Base-by-base conservation (phyloP, 2,888 invertebrate species). In the Acrocyrtus sp. region DNA sequence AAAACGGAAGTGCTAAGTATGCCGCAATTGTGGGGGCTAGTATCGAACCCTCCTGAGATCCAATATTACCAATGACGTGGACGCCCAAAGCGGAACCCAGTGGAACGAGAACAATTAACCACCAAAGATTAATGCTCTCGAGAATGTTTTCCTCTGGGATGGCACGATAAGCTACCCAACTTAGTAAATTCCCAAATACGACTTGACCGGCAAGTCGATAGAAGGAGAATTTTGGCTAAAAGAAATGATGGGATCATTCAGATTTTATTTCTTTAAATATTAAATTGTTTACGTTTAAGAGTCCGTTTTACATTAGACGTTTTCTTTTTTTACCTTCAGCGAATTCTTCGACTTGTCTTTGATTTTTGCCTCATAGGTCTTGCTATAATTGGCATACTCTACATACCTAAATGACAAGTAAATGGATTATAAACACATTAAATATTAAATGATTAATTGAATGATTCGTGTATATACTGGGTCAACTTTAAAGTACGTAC, bases 51-150 rank as follows among this genome's bases (percentile, higher is more conserved):
- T 88, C 86, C 83, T 96, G 92, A 1, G 91, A 88, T 0, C 96
- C 96, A 76, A 96, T 91, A 82, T 96, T 97, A 26, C 96, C 96
- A 8, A 96, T 93, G 0, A 91, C 87, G 91, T 95, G 93, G 0
- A 95, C 92, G 81, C 96, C 97, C 95, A 83, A 21, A 19, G 92
- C 91, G 61, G 89, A 88, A 15, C 88, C 90, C 1, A 91, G 77
- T 0, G 95, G 95, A 68, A 92, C 88, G 0, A 92, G 83, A 84
- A 90, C 87, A 76, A 91, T 89, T n/a, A 94, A 84, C 81, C 89
- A 90, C 73, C 87, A 88, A 84, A 92, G 89, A 82, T 90, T 90
- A 53, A 91, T 86, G 15, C 91, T 93, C 81, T 85, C 88, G 26
- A 94, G 84, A 10, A 61, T 48, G 75, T 90, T 88, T 34, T 92